Evolutionary conservation across 1,140 invertebrate genomes (phyloP), one percentile per base, ranked within the genome.

Genomic region (Saccostrea echinata): DNA sequence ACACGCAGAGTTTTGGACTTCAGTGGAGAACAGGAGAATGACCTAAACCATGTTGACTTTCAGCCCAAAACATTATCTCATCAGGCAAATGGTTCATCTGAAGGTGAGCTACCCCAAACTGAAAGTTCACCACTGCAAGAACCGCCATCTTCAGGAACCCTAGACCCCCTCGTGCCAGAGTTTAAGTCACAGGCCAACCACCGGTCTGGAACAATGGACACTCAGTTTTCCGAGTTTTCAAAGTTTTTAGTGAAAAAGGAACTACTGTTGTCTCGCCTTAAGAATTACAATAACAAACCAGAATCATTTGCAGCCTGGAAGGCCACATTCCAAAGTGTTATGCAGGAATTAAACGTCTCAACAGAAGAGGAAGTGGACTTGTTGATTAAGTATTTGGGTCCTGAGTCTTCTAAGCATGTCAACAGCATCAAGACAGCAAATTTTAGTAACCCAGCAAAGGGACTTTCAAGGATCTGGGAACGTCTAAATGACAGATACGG

Each of bases 401-500:
- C 88, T 1, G 43, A 86, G 21, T 90, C 87, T 13, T 16, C 13
- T 11, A 84, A 84, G 71, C 83, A 88, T 61, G 90, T 83, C 9
- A 18, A 83, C 3, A 89, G 85, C 68, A 57, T 89, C 18, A 52
- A 86, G 52, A 71, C 88, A 30, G n/a, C 90, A 30, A 90, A 90
- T 27, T 16, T 43, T 8, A 12, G 27, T 8, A 68, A 90, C 83
- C 35, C 76, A 3, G 1, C 18, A 4, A 82, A 35, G 80, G 88
- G 85, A 35, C 55, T 90, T 6, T 3, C 64, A 55, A 27, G 81
- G 51, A 13, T 87, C 8, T 89, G 88, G 90, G 61, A 88, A 12
- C 8, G 88, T 3, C 27, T 90, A 27, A 84, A 91, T 13, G 87
- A 88, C 13, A 21, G 89, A 4, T 90, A 87, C 81, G 89, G 89